These are phyloP conservation scores for Trialeurodes vaporariorum DNA, from an alignment of 1,140 invertebrate genomes.

Conservation along the genomic window DNA sequence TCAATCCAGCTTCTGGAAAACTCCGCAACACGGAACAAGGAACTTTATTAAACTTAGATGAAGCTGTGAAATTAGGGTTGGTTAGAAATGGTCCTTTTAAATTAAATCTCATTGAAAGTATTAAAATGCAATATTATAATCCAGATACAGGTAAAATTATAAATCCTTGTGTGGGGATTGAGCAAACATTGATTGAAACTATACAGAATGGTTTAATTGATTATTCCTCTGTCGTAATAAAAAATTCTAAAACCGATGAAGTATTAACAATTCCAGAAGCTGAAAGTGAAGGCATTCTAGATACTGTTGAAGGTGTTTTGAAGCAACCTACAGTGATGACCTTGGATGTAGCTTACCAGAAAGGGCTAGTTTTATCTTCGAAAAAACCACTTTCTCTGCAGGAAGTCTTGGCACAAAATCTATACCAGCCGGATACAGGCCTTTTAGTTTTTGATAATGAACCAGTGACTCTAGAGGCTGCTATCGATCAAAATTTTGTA, in stretches of 20 bases:
- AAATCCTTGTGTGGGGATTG: conserved; percentile 64
- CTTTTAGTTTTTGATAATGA: conserved; percentile 55
- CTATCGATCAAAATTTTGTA: conserved; percentile 72
- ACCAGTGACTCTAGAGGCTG: conserved; percentile 62
- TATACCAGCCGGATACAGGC: conserved; percentile 65
- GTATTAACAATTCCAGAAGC: conserved; percentile 56
- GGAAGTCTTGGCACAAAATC: conserved; percentile 69
- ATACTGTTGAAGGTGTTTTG: conserved; percentile 53
- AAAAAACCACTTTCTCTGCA: conserved; percentile 68
- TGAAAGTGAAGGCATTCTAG: conserved; percentile 51
- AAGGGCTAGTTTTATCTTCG: conserved; percentile 61
- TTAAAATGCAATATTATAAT: conserved; percentile 60
- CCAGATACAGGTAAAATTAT: conserved; percentile 59
- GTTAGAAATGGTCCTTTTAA: conserved; percentile 38
- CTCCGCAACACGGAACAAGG: conserved; percentile 54
- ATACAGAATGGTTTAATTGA: conserved; percentile 60
- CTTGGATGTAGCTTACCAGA: conserved; percentile 61
- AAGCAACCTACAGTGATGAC: conserved; percentile 51
- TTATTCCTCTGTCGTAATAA: conserved; percentile 51
- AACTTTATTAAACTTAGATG: conserved; percentile 50
- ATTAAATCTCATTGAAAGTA: conserved; percentile 40
- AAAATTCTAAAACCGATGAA: conserved; percentile 54
- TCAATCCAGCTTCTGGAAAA: conserved; percentile 56
- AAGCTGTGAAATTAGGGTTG: conserved; percentile 52
- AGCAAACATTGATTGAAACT: conserved; percentile 56